Evolutionary conservation across 2,888 invertebrate species (phyloP).

Genomic region (Camptogramma bilineatum): DNA sequence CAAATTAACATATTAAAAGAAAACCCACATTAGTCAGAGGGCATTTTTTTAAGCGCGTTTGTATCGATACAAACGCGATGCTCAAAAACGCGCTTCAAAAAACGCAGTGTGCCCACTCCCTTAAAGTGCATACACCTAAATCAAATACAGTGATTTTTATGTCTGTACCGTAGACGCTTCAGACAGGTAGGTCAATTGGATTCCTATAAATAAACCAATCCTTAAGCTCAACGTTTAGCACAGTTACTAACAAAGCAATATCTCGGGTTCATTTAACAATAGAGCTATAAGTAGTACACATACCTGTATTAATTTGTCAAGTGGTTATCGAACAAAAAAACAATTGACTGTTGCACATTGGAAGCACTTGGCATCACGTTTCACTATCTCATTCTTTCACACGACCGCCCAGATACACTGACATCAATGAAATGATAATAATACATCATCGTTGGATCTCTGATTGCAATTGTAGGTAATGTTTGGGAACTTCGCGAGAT

Average conservation of each 20-base stretch:
- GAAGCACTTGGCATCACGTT: constrained; percentile 39
- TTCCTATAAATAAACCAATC: neutral
- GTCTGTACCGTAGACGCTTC: neutral
- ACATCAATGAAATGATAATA: constrained; percentile 69
- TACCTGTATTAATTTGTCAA: constrained; percentile 24
- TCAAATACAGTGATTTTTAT: too few relatives aligned
- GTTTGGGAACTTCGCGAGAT: constrained; percentile 9
- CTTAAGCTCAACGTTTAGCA: neutral
- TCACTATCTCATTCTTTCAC: constrained; percentile 51
- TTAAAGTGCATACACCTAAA: too few relatives aligned
- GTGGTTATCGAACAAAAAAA: constrained; percentile 38
- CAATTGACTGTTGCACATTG: constrained; percentile 29
- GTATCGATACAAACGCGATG: too few relatives aligned
- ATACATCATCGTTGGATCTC: constrained; percentile 48
- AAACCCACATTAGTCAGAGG: too few relatives aligned
- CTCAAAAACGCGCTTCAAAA: too few relatives aligned
- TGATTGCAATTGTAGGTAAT: constrained; percentile 51
- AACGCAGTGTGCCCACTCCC: too few relatives aligned
- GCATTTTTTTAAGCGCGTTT: too few relatives aligned
- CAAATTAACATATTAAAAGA: too few relatives aligned
- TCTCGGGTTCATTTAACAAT: neutral
- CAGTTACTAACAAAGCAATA: neutral
- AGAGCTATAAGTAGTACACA: constrained; percentile 6
- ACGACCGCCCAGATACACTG: constrained; percentile 59
- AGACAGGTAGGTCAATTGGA: too few relatives aligned